Base-by-base conservation (phyloP, 1,140 invertebrate genomes). In the Pectinophora gossypiella region DNA sequence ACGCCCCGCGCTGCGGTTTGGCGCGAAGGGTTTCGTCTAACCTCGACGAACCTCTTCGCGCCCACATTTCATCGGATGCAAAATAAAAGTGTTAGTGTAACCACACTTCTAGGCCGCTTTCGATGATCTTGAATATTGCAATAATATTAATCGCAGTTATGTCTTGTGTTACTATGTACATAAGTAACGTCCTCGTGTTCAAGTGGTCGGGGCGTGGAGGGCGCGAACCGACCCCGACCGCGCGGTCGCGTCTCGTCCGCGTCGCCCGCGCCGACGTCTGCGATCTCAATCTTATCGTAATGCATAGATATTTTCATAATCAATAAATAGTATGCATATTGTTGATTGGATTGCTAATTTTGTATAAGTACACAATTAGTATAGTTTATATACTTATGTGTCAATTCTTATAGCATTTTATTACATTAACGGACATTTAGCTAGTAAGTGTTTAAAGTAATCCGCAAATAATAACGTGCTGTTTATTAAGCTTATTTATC, bases 351-450 rank as follows among this genome's bases (percentile, higher is more conserved):
- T 85, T 82, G 83, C 81, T 81, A 84, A 85, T 87, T 85, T 84
- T 84, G 74, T 85, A 84, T 84, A 83, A 76, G 76, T 81, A 87
- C 82, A 85, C 84, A 79, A 87, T 78, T 88, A 87, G 86, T 87
- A 87, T 89, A 88, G 85, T 88, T 86, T 85, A 88, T 86, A 89
- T 89, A 88, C 87, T 89, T 89, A 88, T 88, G 87, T 88, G 87
- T 89, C 87, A 89, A 89, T 89, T 89, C 85, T 82, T 81, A 85
- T 89, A 89, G 86, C 76, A 58, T 85, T 87, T 87, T 87, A 87
- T 82, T 83, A 84, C 82, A 74, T 81, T 76, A 82, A 84, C 82
- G 77, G 73, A 81, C 68, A 68, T 78, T n/a, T 85, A 85, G 81
- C 56, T 84, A 74, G 76, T 87, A 87, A 87, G 84, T 87, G 81